phyloP scores from a whole-genome alignment of 2,888 invertebrate genomes.

The Chloroclystis v-ata region DNA sequence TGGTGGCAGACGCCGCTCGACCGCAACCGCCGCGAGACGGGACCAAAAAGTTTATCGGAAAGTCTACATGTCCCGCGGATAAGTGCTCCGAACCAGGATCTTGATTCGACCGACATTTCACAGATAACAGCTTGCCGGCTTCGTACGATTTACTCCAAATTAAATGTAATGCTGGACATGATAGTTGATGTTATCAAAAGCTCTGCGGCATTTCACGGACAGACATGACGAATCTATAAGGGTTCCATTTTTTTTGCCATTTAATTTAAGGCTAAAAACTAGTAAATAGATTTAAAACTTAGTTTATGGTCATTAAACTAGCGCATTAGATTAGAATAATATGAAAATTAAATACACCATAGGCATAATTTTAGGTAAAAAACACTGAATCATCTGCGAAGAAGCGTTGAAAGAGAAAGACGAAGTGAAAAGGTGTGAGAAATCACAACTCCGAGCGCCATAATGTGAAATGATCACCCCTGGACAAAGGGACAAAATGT shows the following conservation, averaged over 20 bases:
- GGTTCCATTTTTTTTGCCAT: too few species aligned
- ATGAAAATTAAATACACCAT: too few species aligned
- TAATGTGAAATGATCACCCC: constrained; percentile 23
- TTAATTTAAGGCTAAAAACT: too few species aligned
- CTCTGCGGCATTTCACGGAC: not conserved
- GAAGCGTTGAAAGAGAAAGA: constrained; percentile 4
- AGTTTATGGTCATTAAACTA: too few species aligned
- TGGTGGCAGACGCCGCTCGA: constrained; percentile 4
- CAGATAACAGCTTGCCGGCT: constrained; percentile 15
- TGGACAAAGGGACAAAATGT: constrained; percentile 23
- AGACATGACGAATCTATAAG: too few species aligned
- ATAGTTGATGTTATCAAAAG: not conserved
- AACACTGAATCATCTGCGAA: not conserved
- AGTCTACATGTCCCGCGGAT: constrained; percentile 2
- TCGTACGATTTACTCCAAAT: not conserved
- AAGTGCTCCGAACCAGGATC: constrained; percentile 18
- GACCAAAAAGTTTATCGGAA: constrained; percentile 15
- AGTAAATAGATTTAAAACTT: too few species aligned
- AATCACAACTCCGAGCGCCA: constrained; percentile 17
- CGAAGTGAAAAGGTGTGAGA: constrained; percentile 17
- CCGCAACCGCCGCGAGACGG: constrained; percentile 10
- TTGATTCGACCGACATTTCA: constrained; percentile 16
- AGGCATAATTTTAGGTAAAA: not conserved
- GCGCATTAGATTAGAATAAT: too few species aligned
- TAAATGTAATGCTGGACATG: not conserved